Conservation (phyloP, 64 coral and sea anemone species). For the Dendrophyllia cribrosa region DNA sequence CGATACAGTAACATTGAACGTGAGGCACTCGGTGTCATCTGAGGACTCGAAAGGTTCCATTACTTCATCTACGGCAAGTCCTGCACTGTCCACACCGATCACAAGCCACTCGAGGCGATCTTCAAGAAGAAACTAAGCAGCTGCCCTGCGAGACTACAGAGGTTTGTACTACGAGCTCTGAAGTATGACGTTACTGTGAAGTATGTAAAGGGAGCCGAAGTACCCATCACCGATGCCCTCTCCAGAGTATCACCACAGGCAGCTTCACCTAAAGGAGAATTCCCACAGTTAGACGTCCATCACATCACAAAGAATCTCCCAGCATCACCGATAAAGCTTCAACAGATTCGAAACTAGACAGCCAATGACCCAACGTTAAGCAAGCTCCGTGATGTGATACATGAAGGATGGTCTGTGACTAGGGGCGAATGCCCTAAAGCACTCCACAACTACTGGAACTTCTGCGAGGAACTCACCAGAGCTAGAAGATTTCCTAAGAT, state of each 20-base stretch:
- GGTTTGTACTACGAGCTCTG: too few relatives aligned
- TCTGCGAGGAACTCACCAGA: too few relatives aligned
- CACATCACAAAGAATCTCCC: constrained; percentile 60
- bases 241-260: constrained; percentile 67
- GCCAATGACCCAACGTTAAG: constrained; percentile 31
- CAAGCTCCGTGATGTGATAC: constrained; percentile 38
- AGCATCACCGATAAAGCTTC: constrained; percentile 63
- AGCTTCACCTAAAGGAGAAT: constrained; percentile 12
- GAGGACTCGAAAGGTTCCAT: constrained; percentile 3
- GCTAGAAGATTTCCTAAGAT: too few relatives aligned
- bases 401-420: constrained; percentile 68
- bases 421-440: too few relatives aligned
- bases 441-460: too few relatives aligned
- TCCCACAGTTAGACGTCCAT: constrained; percentile 54
- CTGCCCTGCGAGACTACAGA: too few relatives aligned
- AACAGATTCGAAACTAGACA: constrained; percentile 71
- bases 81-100: too few relatives aligned
- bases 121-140: too few relatives aligned
- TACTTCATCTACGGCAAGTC: constrained; percentile 36
- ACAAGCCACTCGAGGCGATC: too few relatives aligned
- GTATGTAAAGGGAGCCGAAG: constrained; percentile 30
- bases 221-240: constrained; percentile 65
- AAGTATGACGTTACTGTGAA: too few relatives aligned
- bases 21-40: too few relatives aligned
- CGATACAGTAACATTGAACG: constrained; percentile 6